Conservation (phyloP, 1,140 invertebrate genomes). For the Goniozus legneri region DNA sequence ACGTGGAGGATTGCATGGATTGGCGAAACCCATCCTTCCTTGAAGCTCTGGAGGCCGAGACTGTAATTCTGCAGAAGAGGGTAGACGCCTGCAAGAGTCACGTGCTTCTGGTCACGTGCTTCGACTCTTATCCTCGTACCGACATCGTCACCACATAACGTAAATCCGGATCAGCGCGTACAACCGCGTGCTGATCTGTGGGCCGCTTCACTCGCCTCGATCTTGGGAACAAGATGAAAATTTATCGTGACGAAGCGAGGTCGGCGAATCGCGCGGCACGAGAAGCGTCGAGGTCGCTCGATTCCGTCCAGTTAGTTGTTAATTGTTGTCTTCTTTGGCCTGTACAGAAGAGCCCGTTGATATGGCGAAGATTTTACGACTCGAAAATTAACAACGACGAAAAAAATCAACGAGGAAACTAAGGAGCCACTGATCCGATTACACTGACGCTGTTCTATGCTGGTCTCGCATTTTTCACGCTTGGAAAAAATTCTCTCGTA, state of each 20-base stretch:
- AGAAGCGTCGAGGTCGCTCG: slow-evolving; percentile 24
- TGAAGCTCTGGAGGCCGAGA: slow-evolving; percentile 58
- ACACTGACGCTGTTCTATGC: no score
- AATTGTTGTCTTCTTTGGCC: no score
- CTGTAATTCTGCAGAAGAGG: slow-evolving; percentile 56
- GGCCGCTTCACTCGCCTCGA: background rate
- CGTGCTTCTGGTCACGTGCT: slow-evolving; percentile 57
- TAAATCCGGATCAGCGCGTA: slow-evolving; percentile 38
- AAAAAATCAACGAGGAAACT: no score
- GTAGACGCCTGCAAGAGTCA: slow-evolving; percentile 59
- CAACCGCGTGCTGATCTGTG: slow-evolving; percentile 40
- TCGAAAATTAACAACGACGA: no score
- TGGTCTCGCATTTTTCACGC: no score
- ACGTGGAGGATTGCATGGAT: slow-evolving; percentile 59
- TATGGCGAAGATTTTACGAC: no score
- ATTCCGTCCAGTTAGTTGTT: slow-evolving; percentile 34
- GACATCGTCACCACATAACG: slow-evolving; percentile 41
- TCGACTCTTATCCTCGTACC: slow-evolving; percentile 47
- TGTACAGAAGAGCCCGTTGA: no score
- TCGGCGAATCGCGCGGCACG: slow-evolving; percentile 29
- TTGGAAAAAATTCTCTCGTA: no score
- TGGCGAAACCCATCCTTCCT: slow-evolving; percentile 55
- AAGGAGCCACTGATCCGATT: no score
- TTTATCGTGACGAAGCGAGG: slow-evolving; percentile 18
- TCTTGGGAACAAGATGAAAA: background rate